Evolutionary conservation across 2,888 invertebrate genomes (phyloP).

Genomic region (Conus canariensis): DNA sequence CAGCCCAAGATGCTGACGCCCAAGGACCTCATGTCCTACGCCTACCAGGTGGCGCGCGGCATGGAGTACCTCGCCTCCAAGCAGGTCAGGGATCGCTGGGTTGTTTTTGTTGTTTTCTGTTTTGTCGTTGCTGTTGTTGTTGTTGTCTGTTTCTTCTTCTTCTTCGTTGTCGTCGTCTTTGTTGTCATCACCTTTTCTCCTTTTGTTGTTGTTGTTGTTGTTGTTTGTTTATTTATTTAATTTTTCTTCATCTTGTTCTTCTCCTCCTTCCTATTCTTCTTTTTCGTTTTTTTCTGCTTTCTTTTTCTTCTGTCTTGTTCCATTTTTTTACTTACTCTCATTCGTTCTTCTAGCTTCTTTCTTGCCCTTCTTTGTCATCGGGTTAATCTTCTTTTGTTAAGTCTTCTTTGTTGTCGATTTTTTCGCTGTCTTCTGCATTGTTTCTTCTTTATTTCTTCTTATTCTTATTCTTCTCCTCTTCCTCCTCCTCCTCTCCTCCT

Average conservation of each 20-base stretch:
- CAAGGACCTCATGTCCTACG: slow-evolving; percentile 96
- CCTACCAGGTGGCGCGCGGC: slow-evolving; percentile 97
- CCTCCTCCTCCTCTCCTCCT: neutral
- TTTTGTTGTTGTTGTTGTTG: neutral
- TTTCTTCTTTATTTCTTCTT: neutral
- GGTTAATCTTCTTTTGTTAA: neutral
- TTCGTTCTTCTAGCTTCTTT: neutral
- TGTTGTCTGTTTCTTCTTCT: neutral
- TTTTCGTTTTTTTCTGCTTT: neutral
- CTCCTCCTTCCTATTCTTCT: too few species aligned
- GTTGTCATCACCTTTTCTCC: neutral
- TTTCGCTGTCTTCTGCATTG: neutral
- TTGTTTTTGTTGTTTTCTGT: neutral
- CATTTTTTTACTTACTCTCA: neutral
- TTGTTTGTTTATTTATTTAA: neutral
- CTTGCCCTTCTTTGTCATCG: neutral
- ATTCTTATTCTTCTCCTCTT: neutral
- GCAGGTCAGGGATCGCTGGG: slow-evolving; percentile 83
- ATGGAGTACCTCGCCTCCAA: slow-evolving; percentile 98
- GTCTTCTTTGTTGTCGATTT: too few species aligned
- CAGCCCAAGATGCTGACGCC: slow-evolving; percentile 84
- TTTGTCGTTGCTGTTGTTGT: neutral
- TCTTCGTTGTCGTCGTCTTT: too few species aligned
- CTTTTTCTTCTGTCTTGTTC: neutral
- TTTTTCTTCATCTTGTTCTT: neutral